Evolutionary conservation across 1,140 invertebrate species (phyloP), one percentile per base, ranked within the genome.

Genomic region (Brachystomella parvula): DNA sequence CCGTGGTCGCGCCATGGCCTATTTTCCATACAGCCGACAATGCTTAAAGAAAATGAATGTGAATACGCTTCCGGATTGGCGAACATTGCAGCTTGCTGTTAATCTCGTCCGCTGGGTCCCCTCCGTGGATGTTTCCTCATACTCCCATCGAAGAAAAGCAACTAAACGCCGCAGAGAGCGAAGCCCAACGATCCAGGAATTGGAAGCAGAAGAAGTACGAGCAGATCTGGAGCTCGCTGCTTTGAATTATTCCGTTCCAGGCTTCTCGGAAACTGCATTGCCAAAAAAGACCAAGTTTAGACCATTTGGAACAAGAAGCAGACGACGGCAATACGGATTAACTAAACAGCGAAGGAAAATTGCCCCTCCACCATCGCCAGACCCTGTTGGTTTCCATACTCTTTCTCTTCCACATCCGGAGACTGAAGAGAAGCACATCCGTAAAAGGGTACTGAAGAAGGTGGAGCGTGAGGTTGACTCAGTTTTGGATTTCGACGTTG

Each of bases 21-120:
- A 64, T 28, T 70, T 70, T 32, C 68, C 68, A 6, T 67, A 70
- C 21, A 57, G 1, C 17, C 59, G 12, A 3, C 21, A 0, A n/a
- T 60, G 12, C 60, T 26, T 61, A 21, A 39, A 1, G 47, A n/a
- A 12, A 28, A 53, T 29, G 24, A 6, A 21, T 3, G 30, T 9
- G 6, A 59, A 28, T 12, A 26, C 24, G 2, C 0, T 70, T 0
- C 68, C 68, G 0, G 65, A 70, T 35, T 67, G 65, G 65, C 21
- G 65, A 6, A 26, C 35, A 1, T 28, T 70, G 6, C 17, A 31
- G 2, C 29, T 70, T 15, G n/a, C 28, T 0, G 68, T 70, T 0
- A 67, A 70, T 62, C 47, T 70, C 0, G 47, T 56, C 2, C 53
- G 57, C 0, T 66, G 62, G 64, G 61, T 70, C 33, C 59, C 53